These are phyloP conservation scores for Eubucco bourcierii DNA, from an alignment of 2,113 vertebrate species.

Conservation along the genomic window DNA sequence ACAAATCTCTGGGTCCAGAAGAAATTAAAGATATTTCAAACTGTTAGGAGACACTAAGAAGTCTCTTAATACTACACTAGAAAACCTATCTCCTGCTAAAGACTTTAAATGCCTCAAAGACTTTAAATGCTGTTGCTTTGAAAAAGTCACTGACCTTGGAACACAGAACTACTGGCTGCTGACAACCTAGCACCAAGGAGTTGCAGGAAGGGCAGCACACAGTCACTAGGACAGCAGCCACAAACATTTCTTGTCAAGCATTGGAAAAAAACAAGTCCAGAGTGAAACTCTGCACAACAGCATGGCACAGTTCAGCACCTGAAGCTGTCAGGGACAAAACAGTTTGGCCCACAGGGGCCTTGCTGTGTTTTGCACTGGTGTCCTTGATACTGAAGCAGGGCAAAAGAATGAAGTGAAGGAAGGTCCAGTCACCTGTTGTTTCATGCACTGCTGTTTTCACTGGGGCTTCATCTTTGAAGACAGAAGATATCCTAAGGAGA, in stretches of 20 bases:
- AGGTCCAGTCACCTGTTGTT: constrained; percentile 70
- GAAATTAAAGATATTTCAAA: not conserved
- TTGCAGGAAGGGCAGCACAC: not conserved
- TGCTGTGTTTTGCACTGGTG: accelerated
- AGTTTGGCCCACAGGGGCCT: not conserved
- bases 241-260: not conserved
- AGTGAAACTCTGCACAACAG: not conserved
- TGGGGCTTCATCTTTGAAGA: constrained; percentile 88
- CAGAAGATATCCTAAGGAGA: constrained; percentile 91
- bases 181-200: not conserved
- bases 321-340: not conserved
- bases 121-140: not conserved
- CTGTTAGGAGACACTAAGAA: not conserved
- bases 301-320: not conserved
- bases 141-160: not conserved
- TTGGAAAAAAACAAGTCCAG: not conserved
- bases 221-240: not conserved
- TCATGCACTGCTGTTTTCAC: constrained; percentile 84
- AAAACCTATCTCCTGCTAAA: not conserved
- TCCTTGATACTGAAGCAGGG: not conserved
- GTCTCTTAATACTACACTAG: not conserved
- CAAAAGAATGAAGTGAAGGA: not conserved
- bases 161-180: not conserved
- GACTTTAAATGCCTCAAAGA: not conserved
- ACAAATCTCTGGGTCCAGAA: not conserved